Evolutionary conservation across 2,113 vertebrate species (phyloP).

Genomic region (Muntiacus reevesi): DNA sequence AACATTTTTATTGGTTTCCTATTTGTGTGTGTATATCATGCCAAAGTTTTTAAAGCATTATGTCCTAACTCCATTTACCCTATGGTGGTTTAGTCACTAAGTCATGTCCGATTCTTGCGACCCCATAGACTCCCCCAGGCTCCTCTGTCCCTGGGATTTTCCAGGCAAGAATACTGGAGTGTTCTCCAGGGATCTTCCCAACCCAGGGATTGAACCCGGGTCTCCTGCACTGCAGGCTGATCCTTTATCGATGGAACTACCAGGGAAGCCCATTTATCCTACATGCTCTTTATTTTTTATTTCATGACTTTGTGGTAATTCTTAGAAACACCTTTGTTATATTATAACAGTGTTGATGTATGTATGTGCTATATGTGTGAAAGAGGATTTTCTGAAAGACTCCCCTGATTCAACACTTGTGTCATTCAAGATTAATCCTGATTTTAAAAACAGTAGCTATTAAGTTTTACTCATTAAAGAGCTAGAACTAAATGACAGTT

Average conservation of each 20-base stretch:
- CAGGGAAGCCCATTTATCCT: background rate
- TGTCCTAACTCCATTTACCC: background rate
- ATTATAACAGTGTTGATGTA: background rate
- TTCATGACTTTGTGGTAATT: background rate
- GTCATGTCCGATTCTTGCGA: accelerated
- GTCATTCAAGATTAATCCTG: background rate
- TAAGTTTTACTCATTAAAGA: background rate
- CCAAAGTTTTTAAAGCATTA: background rate
- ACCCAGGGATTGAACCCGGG: background rate
- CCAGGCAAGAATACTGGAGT: background rate
- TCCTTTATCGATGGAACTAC: background rate
- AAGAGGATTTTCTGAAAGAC: background rate
- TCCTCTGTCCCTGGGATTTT: background rate
- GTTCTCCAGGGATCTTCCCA: background rate
- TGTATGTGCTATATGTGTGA: background rate
- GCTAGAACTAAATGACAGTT: background rate
- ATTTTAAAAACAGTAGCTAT: background rate
- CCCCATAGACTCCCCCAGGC: background rate
- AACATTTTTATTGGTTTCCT: background rate
- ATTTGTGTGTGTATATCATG: background rate
- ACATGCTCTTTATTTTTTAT: background rate
- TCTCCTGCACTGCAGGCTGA: background rate
- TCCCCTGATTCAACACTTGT: background rate
- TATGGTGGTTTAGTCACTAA: background rate
- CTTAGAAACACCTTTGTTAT: background rate